Conservation (phyloP, 2,797 vertebrate species). For the Coluber constrictor region DNA sequence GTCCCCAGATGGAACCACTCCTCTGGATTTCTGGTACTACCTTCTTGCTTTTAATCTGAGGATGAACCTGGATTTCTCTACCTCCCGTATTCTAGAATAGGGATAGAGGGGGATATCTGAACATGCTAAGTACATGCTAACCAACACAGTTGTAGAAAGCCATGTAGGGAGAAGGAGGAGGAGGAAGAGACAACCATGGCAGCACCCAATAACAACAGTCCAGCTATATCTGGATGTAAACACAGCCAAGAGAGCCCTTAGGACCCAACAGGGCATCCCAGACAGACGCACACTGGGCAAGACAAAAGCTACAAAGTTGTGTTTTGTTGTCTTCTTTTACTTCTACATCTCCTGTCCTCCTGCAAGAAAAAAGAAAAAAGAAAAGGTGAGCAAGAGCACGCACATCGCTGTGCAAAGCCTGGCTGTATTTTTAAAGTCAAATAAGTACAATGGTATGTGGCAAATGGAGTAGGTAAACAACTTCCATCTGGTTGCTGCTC, state of each 20-base stretch:
- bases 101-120: background rate
- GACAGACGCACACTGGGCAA: constrained; percentile 57
- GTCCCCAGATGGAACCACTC: background rate
- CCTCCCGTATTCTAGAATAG: background rate
- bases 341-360: background rate
- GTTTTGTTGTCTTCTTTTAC: constrained; percentile 40
- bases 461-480: constrained; percentile 88
- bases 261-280: background rate
- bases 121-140: background rate
- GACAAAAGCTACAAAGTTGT: constrained; percentile 68
- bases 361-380: background rate
- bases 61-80: background rate
- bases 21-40: background rate
- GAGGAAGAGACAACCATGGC: background rate
- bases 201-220: background rate
- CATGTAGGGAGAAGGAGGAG: background rate
- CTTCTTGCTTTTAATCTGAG: background rate
- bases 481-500: constrained; percentile 83
- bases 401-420: constrained; percentile 71
- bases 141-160: background rate
- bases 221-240: background rate
- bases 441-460: constrained; percentile 83
- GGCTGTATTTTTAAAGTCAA: constrained; percentile 77
- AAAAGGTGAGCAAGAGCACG: no score
- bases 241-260: background rate